Evolutionary conservation across 2,113 vertebrate genomes (phyloP).

Genomic region (Tragelaphus imberbis): DNA sequence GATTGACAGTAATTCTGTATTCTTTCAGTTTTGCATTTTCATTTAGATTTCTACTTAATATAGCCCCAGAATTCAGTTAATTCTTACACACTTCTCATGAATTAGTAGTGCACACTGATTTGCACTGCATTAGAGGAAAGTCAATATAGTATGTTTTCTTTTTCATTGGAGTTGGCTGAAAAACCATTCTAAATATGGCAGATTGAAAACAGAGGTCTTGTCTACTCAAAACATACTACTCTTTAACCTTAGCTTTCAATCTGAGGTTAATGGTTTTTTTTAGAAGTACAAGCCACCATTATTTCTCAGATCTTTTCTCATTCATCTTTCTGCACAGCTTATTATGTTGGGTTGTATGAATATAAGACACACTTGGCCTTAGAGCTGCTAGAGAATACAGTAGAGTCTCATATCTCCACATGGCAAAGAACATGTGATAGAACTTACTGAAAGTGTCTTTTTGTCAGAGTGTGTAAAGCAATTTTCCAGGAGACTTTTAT

Average conservation of each 20-base stretch:
- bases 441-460: background rate
- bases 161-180: background rate
- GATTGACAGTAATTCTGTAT: background rate
- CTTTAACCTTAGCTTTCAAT: background rate
- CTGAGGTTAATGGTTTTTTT: background rate
- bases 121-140: background rate
- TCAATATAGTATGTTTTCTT: background rate
- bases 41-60: background rate
- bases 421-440: background rate
- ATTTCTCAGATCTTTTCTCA: background rate
- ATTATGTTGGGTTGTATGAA: background rate
- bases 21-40: background rate
- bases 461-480: background rate
- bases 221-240: background rate
- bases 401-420: background rate
- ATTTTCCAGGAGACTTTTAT: background rate
- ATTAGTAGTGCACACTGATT: background rate
- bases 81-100: background rate
- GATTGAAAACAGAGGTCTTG: background rate
- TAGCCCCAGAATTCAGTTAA: conserved; percentile 9
- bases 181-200: background rate
- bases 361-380: background rate
- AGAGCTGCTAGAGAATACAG: background rate
- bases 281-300: background rate
- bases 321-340: background rate